phyloP scores from a whole-genome alignment of 2,113 vertebrate genomes.

The Pedionomus torquatus region DNA sequence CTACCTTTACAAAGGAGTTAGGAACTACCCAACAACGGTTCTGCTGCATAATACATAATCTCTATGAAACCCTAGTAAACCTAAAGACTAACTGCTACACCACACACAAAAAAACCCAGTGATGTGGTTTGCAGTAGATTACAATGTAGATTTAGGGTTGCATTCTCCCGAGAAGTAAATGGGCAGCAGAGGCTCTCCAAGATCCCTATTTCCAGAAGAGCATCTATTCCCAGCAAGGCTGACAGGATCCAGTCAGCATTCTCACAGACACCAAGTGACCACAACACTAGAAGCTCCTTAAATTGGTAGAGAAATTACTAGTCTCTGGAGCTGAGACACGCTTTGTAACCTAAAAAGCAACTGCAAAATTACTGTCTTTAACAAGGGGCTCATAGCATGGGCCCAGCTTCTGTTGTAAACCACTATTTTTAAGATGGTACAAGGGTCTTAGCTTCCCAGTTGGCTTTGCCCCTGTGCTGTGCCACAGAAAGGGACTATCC shows the following conservation, averaged over 20 bases:
- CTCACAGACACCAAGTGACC: neutral
- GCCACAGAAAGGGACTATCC: neutral
- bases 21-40: neutral
- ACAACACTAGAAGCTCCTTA: neutral
- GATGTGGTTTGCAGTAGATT: neutral
- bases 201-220: neutral
- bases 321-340: neutral
- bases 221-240: slow-evolving; percentile 1
- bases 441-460: neutral
- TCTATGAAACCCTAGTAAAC: neutral
- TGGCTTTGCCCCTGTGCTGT: neutral
- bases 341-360: slow-evolving; percentile 41
- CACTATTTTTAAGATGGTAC: neutral
- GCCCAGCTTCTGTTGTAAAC: slow-evolving; percentile 1
- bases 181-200: neutral
- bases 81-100: neutral
- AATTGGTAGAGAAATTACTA: slow-evolving; percentile 32
- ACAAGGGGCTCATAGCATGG: neutral
- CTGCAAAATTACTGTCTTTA: slow-evolving; percentile 41
- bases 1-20: neutral
- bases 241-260: neutral
- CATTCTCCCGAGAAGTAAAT: neutral
- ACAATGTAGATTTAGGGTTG: neutral
- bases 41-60: neutral
- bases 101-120: neutral